phyloP scores from a whole-genome alignment of 1,140 invertebrate genomes.

The Pristionchus pacificus region DNA sequence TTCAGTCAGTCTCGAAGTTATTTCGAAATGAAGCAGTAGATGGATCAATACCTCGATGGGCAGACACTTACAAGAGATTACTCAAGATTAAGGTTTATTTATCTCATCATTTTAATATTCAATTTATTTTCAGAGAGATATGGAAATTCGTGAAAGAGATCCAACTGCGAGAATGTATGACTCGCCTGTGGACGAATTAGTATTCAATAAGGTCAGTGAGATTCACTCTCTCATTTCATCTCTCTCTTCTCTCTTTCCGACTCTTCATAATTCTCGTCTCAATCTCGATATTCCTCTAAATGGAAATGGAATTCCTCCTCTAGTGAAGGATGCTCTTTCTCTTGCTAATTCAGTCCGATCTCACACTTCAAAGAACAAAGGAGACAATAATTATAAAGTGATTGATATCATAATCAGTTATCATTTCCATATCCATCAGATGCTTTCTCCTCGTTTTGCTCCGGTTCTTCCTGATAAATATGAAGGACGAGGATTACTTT shows the following conservation, averaged over 20 bases:
- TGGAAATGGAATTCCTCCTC: neutral
- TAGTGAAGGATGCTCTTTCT: constrained; percentile 17
- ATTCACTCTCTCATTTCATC: too few species aligned
- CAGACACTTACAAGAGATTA: constrained; percentile 44
- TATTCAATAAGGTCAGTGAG: constrained; percentile 38
- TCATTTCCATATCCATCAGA: constrained; percentile 10
- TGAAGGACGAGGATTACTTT: constrained; percentile 38
- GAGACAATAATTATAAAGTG: neutral
- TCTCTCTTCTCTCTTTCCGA: too few species aligned
- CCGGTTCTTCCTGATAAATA: constrained; percentile 53
- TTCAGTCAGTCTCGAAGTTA: neutral
- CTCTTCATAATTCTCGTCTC: too few species aligned
- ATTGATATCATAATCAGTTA: constrained; percentile 23
- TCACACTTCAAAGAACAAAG: constrained; percentile 3
- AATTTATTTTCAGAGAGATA: too few species aligned
- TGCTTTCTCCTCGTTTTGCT: constrained; percentile 49
- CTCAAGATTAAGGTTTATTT: constrained; percentile 38
- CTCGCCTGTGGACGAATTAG: constrained; percentile 47
- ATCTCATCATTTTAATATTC: too few species aligned
- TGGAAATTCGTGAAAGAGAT: constrained; percentile 37
- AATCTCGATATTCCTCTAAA: too few species aligned
- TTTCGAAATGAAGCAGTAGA: neutral
- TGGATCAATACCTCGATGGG: too few species aligned
- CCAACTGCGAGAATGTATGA: constrained; percentile 47
- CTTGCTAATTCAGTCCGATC: neutral